Base-by-base conservation (phyloP, 2,888 invertebrate genomes). In the Linyphia triangularis region DNA sequence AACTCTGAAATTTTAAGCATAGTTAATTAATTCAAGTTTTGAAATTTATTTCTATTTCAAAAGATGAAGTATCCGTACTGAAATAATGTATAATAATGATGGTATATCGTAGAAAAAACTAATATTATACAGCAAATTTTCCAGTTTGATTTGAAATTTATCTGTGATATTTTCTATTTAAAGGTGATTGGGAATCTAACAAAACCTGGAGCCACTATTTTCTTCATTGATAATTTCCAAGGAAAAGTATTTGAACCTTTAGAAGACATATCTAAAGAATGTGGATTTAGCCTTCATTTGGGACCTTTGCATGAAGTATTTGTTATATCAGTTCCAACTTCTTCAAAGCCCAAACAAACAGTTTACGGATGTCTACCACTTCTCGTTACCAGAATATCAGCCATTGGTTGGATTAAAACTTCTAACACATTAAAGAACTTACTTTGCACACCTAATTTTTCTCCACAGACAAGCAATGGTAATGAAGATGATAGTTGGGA, bases 201-300 rank as follows among this genome's bases (percentile, higher is more conserved):
- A 9, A 86, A 79, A 57, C n/a, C 43, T 37, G 86, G 81, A 28
- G 67, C 86, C 28, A 22, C 73, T 0, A 30, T 88, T 59, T 51
- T 88, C 28, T 88, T 88, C 24, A 88, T 88, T 43, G 86, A 88
- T 33, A 88, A 88, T 88, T 67, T 82, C 5, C 6, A 30, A 2
- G 59, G 65, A 16, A 82, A 81, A 59, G 86, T 88, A 9, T 81
- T 9, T 51, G 33, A 61, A 22, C n/a, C 73, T 19, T 26, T 88
- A 16, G 10, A 63, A 22, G 33, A n/a, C 24, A 43, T 88, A 75
- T 81, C 69, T 43, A 16, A 30, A 28, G 43, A 81, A 10, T 37
- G 26, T 67, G 75, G 75, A n/a, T 30, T 88, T n/a, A 37, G 63
- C 6, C 26, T 22, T 3, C 24, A 67, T 16, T 22, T 82, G 1